phyloP scores from a whole-genome alignment of 2,797 vertebrate species.

The Manis crassicaudata region DNA sequence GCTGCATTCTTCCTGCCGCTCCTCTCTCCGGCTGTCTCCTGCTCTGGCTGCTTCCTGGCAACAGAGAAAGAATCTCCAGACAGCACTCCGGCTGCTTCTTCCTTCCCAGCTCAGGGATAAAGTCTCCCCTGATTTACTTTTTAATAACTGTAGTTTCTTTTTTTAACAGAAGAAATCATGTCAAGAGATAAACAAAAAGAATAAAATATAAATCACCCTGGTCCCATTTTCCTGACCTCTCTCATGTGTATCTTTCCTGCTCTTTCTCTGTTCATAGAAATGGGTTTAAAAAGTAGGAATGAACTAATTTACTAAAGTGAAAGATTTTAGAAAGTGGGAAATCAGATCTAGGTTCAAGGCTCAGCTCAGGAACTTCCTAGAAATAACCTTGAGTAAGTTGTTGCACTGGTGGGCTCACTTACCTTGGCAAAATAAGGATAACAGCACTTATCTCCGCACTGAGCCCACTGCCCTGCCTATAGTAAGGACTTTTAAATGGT shows the following conservation, averaged over 20 bases:
- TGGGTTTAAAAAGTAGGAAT: background rate
- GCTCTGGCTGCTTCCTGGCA: background rate
- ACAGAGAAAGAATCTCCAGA: background rate
- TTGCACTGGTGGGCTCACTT: background rate
- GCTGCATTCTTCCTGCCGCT: background rate
- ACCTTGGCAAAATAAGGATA: background rate
- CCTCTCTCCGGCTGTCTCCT: background rate
- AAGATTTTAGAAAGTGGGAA: background rate
- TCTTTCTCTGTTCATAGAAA: background rate
- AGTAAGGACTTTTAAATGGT: background rate
- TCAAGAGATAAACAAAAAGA: background rate
- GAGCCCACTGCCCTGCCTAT: background rate
- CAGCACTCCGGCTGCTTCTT: background rate
- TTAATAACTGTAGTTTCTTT: background rate
- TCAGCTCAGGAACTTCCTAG: background rate
- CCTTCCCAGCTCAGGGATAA: background rate
- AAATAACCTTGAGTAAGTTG: background rate
- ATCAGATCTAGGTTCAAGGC: background rate
- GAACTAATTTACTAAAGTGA: background rate
- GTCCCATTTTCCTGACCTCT: background rate
- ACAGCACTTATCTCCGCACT: background rate
- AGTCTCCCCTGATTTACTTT: background rate
- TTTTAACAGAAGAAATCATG: background rate
- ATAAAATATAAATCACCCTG: background rate
- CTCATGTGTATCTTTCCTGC: background rate